A percentile compares a stretch with the other conserved stretches of the same genome.
Conservation (phyloP, 2,888 invertebrate genomes). For the Lepetodrilus schrolli region DNA sequence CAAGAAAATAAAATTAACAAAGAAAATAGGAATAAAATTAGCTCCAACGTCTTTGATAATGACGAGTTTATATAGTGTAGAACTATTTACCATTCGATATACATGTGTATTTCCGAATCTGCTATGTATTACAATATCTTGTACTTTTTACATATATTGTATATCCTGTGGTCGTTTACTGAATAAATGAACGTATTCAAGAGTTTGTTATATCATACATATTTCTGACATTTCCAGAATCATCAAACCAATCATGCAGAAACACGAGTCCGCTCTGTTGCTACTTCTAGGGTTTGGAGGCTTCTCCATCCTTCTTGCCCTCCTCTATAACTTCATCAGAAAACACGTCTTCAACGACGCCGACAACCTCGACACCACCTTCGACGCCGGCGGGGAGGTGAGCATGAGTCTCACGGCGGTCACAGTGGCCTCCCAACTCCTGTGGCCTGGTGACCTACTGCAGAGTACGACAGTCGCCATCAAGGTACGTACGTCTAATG, state of each 20-base stretch:
- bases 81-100: no score
- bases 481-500: constrained; percentile 55
- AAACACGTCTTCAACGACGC: constrained; percentile 56
- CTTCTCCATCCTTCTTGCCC: constrained; percentile 55
- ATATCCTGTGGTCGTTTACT: no score
- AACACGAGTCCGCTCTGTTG: constrained; percentile 53
- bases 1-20: no score
- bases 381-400: constrained; percentile 62
- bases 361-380: constrained; percentile 60
- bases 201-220: no score
- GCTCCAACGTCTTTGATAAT: no score
- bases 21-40: no score
- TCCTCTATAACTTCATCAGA: constrained; percentile 54
- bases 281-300: constrained; percentile 62
- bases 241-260: constrained; percentile 52
- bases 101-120: no score
- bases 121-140: no score
- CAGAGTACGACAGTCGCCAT: constrained; percentile 59
- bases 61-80: no score
- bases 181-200: no score
- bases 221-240: no score
- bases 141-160: no score
- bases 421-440: constrained; percentile 59
- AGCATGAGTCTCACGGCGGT: constrained; percentile 59
- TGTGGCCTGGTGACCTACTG: constrained; percentile 62